phyloP scores from a whole-genome alignment of 2,888 invertebrate species.

The Panopea generosa region DNA sequence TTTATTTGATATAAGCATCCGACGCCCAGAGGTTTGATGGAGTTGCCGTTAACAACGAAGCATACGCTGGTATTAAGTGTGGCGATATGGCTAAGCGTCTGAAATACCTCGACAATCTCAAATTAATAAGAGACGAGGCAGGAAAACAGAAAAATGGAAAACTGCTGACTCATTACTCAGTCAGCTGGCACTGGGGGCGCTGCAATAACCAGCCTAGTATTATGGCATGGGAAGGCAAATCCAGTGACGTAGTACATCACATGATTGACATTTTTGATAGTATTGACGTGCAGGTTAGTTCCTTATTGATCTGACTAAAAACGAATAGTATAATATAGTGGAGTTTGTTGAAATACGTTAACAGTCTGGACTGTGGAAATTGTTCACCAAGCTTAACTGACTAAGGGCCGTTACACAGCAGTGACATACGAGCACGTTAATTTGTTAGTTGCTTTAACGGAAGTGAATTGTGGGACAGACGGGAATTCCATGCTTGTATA shows the following conservation, averaged over 20 bases:
- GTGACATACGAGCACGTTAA: too few relatives aligned
- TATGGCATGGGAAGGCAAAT: slow-evolving; percentile 63
- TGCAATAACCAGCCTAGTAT: slow-evolving; percentile 34
- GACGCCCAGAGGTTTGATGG: slow-evolving; percentile 61
- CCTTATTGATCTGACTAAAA: too few relatives aligned
- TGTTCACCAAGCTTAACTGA: too few relatives aligned
- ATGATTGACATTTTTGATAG: slow-evolving; percentile 74
- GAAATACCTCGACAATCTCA: slow-evolving; percentile 53
- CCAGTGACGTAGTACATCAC: slow-evolving; percentile 49
- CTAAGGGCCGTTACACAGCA: too few relatives aligned
- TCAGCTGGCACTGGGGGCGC: slow-evolving; percentile 69
- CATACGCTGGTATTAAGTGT: slow-evolving; percentile 62
- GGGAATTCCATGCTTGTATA: too few relatives aligned
- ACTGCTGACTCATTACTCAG: slow-evolving; percentile 65
- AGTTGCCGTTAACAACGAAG: slow-evolving; percentile 68
- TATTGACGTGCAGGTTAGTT: slow-evolving; percentile 65
- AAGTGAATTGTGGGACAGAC: too few relatives aligned
- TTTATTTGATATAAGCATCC: slow-evolving; percentile 41
- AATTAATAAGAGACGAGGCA: slow-evolving; percentile 54
- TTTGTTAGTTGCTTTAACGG: too few relatives aligned
- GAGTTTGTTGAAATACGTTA: too few relatives aligned
- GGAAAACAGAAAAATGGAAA: slow-evolving; percentile 55
- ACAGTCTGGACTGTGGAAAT: too few relatives aligned
- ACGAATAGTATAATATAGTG: too few relatives aligned
- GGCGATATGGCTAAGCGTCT: slow-evolving; percentile 20